These are phyloP conservation scores for Dromococcyx pavoninus DNA, from an alignment of 2,797 vertebrate genomes.

Conservation along the genomic window DNA sequence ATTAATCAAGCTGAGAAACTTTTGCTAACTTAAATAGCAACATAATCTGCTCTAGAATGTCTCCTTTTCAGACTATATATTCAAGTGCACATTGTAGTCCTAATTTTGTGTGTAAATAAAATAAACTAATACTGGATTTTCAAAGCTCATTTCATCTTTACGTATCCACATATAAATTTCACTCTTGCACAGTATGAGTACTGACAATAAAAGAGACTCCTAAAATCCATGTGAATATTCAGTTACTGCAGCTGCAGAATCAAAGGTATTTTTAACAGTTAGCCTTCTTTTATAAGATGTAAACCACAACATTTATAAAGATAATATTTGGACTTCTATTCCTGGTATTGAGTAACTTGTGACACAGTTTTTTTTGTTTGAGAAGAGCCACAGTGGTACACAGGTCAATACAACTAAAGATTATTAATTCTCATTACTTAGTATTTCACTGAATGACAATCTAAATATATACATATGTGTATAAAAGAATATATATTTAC, in stretches of 20 bases:
- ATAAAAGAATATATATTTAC: neutral
- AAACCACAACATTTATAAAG: neutral
- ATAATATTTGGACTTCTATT: neutral
- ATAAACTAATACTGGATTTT: neutral
- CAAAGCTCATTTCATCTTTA: neutral
- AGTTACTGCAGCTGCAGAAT: neutral
- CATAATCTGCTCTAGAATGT: neutral
- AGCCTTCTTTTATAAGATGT: neutral
- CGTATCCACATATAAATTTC: neutral
- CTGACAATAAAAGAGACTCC: neutral
- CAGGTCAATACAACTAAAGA: neutral
- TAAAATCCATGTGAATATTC: neutral
- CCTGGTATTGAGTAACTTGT: neutral
- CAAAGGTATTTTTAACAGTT: neutral
- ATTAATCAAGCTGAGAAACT: neutral
- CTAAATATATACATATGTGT: neutral
- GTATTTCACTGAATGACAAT: neutral
- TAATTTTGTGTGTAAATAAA: neutral
- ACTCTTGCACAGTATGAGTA: neutral
- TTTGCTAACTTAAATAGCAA: neutral
- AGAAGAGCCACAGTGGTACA: neutral
- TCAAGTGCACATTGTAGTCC: neutral
- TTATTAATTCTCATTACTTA: neutral
- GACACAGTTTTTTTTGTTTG: neutral
- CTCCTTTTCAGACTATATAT: neutral